These are phyloP conservation scores for Lypha dubia DNA, from an alignment of 2,888 invertebrate genomes.

Conservation along the genomic window DNA sequence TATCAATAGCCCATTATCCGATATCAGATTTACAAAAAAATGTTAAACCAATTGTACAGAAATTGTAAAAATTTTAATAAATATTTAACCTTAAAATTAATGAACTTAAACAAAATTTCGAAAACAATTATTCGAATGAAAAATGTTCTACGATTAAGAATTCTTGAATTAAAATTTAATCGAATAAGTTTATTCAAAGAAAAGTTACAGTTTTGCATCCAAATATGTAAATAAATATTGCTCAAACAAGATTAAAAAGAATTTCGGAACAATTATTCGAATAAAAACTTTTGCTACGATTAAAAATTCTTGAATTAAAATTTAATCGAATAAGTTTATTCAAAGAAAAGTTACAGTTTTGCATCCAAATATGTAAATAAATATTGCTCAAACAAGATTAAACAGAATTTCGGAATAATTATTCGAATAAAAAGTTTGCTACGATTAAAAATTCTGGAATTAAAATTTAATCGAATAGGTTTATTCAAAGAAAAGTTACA, in stretches of 20 bases:
- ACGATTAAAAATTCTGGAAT: background rate
- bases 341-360: too few species aligned
- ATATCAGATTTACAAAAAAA: too few species aligned
- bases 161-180: too few species aligned
- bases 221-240: too few species aligned
- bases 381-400: too few species aligned
- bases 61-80: too few species aligned
- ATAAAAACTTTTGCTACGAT: background rate
- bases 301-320: background rate
- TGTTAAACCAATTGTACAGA: too few species aligned
- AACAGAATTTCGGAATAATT: background rate
- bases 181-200: too few species aligned
- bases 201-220: too few species aligned
- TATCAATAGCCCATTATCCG: too few species aligned
- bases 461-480: background rate
- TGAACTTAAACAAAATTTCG: background rate
- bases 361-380: too few species aligned
- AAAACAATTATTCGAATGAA: background rate
- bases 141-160: background rate
- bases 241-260: too few species aligned
- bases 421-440: background rate
- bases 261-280: background rate
- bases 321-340: background rate
- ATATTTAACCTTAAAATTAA: background rate
- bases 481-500: background rate